These are phyloP conservation scores for Eupithecia subfuscata DNA, from an alignment of 2,888 invertebrate genomes.

Conservation along the genomic window DNA sequence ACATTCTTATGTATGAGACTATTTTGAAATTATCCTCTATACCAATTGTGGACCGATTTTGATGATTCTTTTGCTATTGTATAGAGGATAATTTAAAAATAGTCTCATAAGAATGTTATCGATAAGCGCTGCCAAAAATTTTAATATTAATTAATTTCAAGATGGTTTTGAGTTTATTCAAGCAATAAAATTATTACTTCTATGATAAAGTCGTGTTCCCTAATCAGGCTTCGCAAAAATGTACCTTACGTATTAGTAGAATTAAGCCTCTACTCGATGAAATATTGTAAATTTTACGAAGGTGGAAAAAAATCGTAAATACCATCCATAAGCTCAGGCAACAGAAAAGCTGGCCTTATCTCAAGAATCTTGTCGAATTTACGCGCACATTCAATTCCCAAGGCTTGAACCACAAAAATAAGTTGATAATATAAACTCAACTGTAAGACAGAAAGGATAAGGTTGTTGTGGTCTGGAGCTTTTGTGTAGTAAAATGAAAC, in stretches of 20 bases:
- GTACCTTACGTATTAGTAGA: not conserved
- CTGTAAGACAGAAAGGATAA: slow-evolving; percentile 33
- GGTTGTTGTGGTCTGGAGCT: slow-evolving; percentile 23
- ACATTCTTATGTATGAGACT: no score
- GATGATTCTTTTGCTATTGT: no score
- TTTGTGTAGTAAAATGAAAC: slow-evolving; percentile 28
- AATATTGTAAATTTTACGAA: slow-evolving; percentile 5
- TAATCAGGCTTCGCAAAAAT: not conserved
- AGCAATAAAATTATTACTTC: no score
- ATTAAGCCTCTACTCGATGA: not conserved
- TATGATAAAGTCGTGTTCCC: not conserved
- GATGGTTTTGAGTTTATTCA: no score
- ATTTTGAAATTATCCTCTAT: no score
- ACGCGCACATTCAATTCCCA: slow-evolving; percentile 54
- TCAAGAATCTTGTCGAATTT: slow-evolving; percentile 52
- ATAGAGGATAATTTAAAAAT: no score
- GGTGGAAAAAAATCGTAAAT: slow-evolving; percentile 22
- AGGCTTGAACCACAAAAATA: slow-evolving; percentile 32
- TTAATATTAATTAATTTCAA: no score
- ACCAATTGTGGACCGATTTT: no score
- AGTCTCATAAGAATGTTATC: no score
- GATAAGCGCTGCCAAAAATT: no score
- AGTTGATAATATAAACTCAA: slow-evolving; percentile 23
- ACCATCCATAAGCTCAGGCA: slow-evolving; percentile 23
- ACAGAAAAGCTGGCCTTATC: slow-evolving; percentile 47